These are phyloP conservation scores for Pheucticus melanocephalus DNA, from an alignment of 2,113 vertebrate genomes.

Conservation along the genomic window DNA sequence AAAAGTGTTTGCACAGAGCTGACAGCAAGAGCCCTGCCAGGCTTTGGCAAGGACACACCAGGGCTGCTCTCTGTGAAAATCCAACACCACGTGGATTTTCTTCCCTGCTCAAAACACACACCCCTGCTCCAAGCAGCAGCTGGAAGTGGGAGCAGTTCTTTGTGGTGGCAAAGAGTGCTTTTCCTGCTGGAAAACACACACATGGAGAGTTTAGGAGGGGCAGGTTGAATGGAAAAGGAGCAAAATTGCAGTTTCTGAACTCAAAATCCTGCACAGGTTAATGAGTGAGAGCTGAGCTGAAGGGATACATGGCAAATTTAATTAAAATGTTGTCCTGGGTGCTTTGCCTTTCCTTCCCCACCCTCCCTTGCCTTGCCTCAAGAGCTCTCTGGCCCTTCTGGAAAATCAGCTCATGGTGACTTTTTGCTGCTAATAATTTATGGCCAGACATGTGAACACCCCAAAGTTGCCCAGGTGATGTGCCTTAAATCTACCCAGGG, in stretches of 20 bases:
- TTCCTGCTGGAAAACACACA: neutral
- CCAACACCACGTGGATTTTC: neutral
- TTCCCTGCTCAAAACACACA: neutral
- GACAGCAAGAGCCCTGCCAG: neutral
- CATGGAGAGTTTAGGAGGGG: accelerated
- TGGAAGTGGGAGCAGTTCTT: neutral
- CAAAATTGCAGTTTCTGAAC: neutral
- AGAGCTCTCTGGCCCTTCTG: neutral
- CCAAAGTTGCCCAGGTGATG: neutral
- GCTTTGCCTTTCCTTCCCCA: neutral
- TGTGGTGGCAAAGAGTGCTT: accelerated
- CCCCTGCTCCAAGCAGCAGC: neutral
- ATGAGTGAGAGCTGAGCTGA: neutral
- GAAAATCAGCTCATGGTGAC: neutral
- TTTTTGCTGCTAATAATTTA: neutral
- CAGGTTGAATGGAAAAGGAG: neutral
- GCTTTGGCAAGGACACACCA: neutral
- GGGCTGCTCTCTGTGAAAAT: neutral
- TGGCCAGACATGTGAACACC: neutral
- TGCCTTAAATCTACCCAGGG: neutral
- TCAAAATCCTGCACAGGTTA: neutral
- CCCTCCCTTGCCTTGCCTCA: neutral
- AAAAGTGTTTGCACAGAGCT: neutral
- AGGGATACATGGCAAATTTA: neutral
- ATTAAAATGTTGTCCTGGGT: neutral